Conservation (phyloP, 2,797 vertebrate species). For the Falco concolor region DNA sequence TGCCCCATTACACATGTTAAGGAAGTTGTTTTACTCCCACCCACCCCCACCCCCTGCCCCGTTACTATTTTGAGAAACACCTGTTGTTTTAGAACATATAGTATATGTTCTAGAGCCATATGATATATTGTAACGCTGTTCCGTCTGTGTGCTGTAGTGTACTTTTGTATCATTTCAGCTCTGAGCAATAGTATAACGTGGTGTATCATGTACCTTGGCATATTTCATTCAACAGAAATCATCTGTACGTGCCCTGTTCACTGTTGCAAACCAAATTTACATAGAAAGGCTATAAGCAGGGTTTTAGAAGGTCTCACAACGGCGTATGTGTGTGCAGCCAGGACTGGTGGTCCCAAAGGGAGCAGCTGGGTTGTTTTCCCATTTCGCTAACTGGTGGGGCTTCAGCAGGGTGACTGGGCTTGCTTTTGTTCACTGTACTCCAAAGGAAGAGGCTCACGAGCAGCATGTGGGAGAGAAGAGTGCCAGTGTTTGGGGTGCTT, state of each 20-base stretch:
- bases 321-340: neutral
- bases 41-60: fast-evolving
- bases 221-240: neutral
- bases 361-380: neutral
- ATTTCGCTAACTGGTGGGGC: neutral
- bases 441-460: neutral
- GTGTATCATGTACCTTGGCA: neutral
- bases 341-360: neutral
- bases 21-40: neutral
- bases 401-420: neutral
- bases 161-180: neutral
- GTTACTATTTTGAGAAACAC: neutral
- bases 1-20: neutral
- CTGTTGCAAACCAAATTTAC: neutral
- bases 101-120: neutral
- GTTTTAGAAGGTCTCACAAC: neutral
- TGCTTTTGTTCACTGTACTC: neutral
- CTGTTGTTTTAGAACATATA: neutral
- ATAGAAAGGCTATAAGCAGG: neutral
- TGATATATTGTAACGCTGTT: neutral
- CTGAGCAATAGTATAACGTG: neutral
- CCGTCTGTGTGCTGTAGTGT: neutral
- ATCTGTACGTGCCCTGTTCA: neutral
- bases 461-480: neutral
- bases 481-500: fast-evolving